phyloP scores from a whole-genome alignment of 2,888 invertebrate species.

The Coenonympha glycerion region DNA sequence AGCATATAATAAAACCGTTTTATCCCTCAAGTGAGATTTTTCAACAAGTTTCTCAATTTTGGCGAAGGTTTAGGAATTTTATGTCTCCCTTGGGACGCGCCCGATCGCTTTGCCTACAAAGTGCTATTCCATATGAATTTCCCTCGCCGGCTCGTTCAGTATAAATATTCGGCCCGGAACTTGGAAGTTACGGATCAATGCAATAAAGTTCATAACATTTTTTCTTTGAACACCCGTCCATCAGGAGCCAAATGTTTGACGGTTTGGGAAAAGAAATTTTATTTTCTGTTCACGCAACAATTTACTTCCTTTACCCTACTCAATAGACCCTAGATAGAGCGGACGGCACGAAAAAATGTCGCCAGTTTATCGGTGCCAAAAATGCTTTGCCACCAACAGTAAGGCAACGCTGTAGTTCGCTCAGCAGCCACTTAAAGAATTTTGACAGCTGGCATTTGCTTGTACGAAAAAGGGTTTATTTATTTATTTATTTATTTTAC shows the following conservation, averaged over 20 bases:
- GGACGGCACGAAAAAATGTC: too few relatives aligned
- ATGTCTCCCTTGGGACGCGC: conserved; percentile 50
- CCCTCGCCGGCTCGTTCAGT: conserved; percentile 35
- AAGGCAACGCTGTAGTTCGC: too few relatives aligned
- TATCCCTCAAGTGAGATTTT: conserved; percentile 58
- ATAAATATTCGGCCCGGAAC: conserved; percentile 8
- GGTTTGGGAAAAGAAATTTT: neutral
- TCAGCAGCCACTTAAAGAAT: too few relatives aligned
- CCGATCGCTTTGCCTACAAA: conserved; percentile 63
- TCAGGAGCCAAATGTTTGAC: neutral
- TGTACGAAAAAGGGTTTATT: too few relatives aligned
- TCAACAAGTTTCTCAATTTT: conserved; percentile 66
- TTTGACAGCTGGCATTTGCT: too few relatives aligned
- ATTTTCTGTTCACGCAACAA: neutral
- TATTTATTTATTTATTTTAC: too few relatives aligned
- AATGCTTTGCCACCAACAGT: too few relatives aligned
- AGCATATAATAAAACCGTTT: conserved; percentile 38
- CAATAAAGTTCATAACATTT: conserved; percentile 35
- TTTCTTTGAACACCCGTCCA: neutral
- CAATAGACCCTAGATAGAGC: too few relatives aligned
- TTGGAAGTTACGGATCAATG: conserved; percentile 38
- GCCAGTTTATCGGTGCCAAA: too few relatives aligned
- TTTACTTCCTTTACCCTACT: too few relatives aligned
- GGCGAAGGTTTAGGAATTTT: conserved; percentile 62
- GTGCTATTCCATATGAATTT: conserved; percentile 65